Base-by-base conservation (phyloP, 1,140 invertebrate species). In the Caenorhabditis briggsae region DNA sequence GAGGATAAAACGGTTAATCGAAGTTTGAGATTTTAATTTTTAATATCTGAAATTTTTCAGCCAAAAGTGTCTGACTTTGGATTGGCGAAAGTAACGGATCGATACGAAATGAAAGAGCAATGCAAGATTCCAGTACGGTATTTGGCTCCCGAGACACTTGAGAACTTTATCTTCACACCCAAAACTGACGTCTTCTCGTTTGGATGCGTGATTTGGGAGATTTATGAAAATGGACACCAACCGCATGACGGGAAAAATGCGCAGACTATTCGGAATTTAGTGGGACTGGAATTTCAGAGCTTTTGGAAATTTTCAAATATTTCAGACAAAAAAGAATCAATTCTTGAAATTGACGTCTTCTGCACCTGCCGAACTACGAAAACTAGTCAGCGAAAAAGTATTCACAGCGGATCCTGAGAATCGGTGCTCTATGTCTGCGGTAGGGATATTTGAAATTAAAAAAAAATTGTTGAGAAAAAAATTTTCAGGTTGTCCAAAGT, bases 21-120 rank as follows among this genome's bases (percentile, higher is more conserved):
- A n/a, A 14, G 33, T 82, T 18, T 25, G 18, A 78, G 33, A 82
- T 5, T 58, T 43, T 16, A 33, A 33, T 33, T 33, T 20, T 46
- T 20, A 46, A 65, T 48, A 11, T 3, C 12, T 20, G 33, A 14
- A 43, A n/a, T n/a, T 8, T 61, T 46, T 53, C 61, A 78, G 46
- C 46, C 46, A n/a, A 88, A 88, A 83, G 50, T 88, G 2, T 78
- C 82, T 9, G 87, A 88, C 56, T 88, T 88, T 48, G 87, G 87
- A 33, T 74, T 88, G 84, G 53, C 84, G 0, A 55, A 46, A 50
- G 48, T 55, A 2, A 53, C 48, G 14, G 65, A 85, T 23, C 65
- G 43, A 61, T 64, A 85, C 50, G 84, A 85, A 50, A 61, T 84
- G 83, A 78, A 25, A 23, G 70, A 78, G 9, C 46, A 78, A 18